A percentile compares a stretch with the other conserved stretches of the same genome.
These are phyloP conservation scores for Mormyrus lacerda DNA, from an alignment of 2,113 vertebrate genomes.

Conservation along the genomic window DNA sequence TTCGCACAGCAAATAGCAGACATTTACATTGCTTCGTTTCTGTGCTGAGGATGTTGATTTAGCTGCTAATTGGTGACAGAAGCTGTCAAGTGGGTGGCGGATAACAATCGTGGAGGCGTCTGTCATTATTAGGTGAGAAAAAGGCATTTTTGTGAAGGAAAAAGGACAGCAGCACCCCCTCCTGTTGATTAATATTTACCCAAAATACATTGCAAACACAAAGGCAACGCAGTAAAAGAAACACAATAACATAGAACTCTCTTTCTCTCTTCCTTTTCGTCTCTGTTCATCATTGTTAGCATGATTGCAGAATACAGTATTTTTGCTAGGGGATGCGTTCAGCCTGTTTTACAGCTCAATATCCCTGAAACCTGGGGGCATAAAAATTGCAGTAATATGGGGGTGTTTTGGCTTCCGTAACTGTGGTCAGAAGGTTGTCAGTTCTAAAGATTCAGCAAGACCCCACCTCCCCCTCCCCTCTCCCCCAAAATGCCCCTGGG, in stretches of 20 bases:
- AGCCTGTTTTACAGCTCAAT: not conserved
- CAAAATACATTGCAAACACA: conserved; percentile 79
- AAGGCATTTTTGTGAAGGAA: conserved; percentile 71
- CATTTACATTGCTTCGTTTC: conserved; percentile 63
- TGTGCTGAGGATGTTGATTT: conserved; percentile 97
- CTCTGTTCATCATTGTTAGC: not conserved
- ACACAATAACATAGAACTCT: not conserved
- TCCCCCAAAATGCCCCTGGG: not conserved
- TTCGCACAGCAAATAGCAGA: conserved; percentile 58
- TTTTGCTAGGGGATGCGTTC: not conserved
- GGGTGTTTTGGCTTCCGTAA: not conserved
- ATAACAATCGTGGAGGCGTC: conserved; percentile 81
- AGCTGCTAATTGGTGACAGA: conserved; percentile 99
- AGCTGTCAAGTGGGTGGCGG: conserved; percentile 98
- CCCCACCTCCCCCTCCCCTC: not conserved
- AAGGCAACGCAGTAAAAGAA: conserved; percentile 57
- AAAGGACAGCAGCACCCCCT: conserved; percentile 64
- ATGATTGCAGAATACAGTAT: not conserved
- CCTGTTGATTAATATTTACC: conserved; percentile 87
- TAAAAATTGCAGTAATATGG: not conserved
- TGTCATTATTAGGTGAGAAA: conserved; percentile 89
- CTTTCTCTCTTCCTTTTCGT: not conserved
- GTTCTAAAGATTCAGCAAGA: not conserved
- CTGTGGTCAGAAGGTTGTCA: not conserved
- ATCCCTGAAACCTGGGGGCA: not conserved